Base-by-base conservation (phyloP, 2,797 vertebrate genomes). In the Semotilus atromaculatus region DNA sequence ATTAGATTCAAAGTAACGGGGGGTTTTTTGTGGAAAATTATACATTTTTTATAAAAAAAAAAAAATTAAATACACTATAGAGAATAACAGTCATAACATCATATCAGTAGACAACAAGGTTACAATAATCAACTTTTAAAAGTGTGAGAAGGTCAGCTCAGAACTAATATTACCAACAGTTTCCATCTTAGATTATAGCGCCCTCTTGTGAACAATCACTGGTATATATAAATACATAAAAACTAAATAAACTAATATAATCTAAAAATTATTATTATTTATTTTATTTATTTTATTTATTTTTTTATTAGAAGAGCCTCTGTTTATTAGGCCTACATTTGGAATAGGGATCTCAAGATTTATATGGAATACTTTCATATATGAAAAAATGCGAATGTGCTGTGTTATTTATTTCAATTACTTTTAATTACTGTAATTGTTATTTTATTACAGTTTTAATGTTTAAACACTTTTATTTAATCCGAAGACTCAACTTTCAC, bases 171-270 rank as follows among this genome's bases (percentile, higher is more conserved):
- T 11, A 19, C 23, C 36, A 60, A 60, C n/a, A 7, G 21, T 40
- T 38, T 38, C 7, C 36, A 38, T 75, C 26, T 45, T 18, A 77
- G 38, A 58, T 86, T 31, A 81, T 80, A 60, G 84, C 88, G 73
- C 81, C 84, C 64, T 87, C 88, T 86, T n/a, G 81, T 86, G 88
- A 21, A 70, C 13, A 10, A 62, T 66, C 40, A 55, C 1, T 55
- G 3, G 13, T 9, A 55, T 2, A 14, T 45, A 7, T 62, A 62
- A 16, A n/a, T n/a, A 23, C 0, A 7, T 0, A n/a, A n/a, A n/a
- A n/a, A n/a, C n/a, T n/a, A n/a, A n/a, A n/a, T n/a, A n/a, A n/a
- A n/a, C n/a, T n/a, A n/a, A n/a, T n/a, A n/a, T n/a, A n/a, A n/a
- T n/a, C n/a, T n/a, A n/a, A n/a, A n/a, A n/a, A n/a, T n/a, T n/a